Conservation (phyloP, 2,888 invertebrate genomes). For the Leptopterna dolabrata region DNA sequence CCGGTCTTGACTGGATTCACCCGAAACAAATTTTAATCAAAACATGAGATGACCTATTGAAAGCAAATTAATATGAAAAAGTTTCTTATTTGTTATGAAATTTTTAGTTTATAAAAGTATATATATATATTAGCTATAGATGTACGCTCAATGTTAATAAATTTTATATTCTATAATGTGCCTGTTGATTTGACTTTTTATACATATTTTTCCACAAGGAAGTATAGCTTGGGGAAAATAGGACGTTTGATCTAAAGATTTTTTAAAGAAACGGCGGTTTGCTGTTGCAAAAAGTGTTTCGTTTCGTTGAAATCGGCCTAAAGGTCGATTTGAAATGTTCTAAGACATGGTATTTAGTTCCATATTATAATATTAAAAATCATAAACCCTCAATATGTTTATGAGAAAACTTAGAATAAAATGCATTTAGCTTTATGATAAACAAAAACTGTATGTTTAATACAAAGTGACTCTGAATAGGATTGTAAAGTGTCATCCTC, state of each 20-base stretch:
- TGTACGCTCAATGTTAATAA: constrained; percentile 48
- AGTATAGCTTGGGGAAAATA: constrained; percentile 50
- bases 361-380: constrained; percentile 1
- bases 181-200: constrained; percentile 43
- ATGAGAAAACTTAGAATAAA: not conserved
- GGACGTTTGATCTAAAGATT: constrained; percentile 20
- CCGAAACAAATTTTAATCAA: not conserved
- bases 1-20: constrained; percentile 15
- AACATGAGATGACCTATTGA: not conserved
- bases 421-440: constrained; percentile 41
- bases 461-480: not conserved
- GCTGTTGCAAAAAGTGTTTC: constrained; percentile 13
- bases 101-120: not conserved
- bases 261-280: not conserved
- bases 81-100: not conserved
- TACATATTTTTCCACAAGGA: constrained; percentile 35
- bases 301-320: constrained; percentile 21
- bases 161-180: constrained; percentile 51
- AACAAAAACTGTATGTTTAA: not conserved
- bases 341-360: constrained; percentile 47
- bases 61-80: not conserved
- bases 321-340: constrained; percentile 4
- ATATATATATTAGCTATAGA: constrained; percentile 41
- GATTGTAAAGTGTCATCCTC: not conserved
- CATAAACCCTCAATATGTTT: not conserved